Evolutionary conservation across 2,113 vertebrate species (phyloP).

Genomic region (Lathamus discolor): DNA sequence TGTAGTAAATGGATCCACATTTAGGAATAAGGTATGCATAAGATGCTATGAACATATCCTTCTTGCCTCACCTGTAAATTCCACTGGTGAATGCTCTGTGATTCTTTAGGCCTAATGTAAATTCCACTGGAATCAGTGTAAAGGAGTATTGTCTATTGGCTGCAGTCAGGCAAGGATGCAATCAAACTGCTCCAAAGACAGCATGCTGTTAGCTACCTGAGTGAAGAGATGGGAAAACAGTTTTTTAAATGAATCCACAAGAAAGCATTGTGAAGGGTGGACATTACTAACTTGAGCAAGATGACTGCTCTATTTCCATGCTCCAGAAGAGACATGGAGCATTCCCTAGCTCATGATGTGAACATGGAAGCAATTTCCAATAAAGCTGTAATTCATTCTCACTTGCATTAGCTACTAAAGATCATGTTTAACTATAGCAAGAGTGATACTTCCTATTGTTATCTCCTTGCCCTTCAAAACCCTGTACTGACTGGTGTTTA

Average conservation of each 20-base stretch:
- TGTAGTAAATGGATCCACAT: not conserved
- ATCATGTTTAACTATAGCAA: not conserved
- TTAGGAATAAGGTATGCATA: not conserved
- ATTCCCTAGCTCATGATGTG: not conserved
- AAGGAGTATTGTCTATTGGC: not conserved
- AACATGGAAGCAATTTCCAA: not conserved
- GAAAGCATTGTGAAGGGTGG: not conserved
- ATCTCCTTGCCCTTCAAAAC: not conserved
- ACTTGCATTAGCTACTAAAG: not conserved
- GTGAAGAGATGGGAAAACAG: not conserved
- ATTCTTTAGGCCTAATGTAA: not conserved
- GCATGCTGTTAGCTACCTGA: not conserved
- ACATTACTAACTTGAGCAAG: not conserved
- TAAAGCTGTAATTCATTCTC: not conserved
- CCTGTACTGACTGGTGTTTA: not conserved
- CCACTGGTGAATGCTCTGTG: not conserved
- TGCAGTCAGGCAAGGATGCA: not conserved
- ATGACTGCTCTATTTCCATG: not conserved
- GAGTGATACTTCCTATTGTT: not conserved
- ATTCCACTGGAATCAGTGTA: not conserved
- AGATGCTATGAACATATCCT: fast-evolving
- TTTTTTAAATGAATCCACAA: not conserved
- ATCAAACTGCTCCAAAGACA: not conserved
- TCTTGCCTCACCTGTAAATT: not conserved
- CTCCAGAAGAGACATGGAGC: not conserved